These are phyloP conservation scores for Ptilorrhoa leucosticta DNA, from an alignment of 2,113 vertebrate species.

Conservation along the genomic window DNA sequence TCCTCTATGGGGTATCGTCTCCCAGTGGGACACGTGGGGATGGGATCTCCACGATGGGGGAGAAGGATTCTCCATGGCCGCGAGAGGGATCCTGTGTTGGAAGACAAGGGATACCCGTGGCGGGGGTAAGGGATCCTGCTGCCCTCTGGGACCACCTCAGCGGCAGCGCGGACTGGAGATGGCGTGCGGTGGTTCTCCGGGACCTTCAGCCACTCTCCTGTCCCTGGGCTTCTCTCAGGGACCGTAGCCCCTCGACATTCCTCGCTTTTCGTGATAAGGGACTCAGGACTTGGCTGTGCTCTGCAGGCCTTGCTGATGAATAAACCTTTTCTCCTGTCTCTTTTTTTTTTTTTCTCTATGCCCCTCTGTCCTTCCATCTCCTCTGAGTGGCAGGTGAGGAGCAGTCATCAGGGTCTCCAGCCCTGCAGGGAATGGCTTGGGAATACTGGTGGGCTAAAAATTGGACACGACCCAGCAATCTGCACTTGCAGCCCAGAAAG, in stretches of 20 bases:
- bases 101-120: background rate
- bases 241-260: accelerated
- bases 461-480: accelerated
- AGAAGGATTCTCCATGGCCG: accelerated
- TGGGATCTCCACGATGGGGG: accelerated
- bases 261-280: background rate
- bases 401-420: background rate
- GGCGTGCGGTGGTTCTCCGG: accelerated
- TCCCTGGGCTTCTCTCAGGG: no score
- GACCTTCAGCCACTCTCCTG: background rate
- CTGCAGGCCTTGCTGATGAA: background rate
- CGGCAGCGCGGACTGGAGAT: accelerated
- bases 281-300: background rate
- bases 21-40: accelerated
- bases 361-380: background rate
- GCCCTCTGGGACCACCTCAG: background rate
- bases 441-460: background rate
- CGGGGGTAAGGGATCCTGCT: accelerated
- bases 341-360: no score
- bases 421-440: background rate
- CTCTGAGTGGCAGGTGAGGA: background rate
- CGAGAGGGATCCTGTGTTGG: accelerated
- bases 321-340: background rate
- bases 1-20: accelerated
- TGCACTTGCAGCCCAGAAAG: accelerated